phyloP scores from a whole-genome alignment of 2,888 invertebrate species.

The Cryptocheilus praepositus region DNA sequence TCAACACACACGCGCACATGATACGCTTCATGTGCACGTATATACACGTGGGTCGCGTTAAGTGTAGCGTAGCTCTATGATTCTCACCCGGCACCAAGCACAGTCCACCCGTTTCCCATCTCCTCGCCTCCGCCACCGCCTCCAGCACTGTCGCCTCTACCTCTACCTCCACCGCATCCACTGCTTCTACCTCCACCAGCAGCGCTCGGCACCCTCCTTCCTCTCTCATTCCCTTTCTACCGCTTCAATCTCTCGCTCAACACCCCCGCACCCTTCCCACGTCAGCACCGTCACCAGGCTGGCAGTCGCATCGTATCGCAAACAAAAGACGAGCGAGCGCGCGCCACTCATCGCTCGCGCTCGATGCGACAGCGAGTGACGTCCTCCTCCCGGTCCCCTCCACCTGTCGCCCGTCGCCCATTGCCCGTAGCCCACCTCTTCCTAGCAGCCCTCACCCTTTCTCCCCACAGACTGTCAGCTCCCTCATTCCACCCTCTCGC shows the following conservation, averaged over 20 bases:
- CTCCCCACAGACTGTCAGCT: slow-evolving; percentile 29
- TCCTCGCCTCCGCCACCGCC: neutral
- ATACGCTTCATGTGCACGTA: slow-evolving; percentile 16
- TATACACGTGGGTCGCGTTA: slow-evolving; percentile 62
- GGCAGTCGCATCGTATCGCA: slow-evolving; percentile 71
- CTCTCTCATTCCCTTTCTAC: slow-evolving; percentile 34
- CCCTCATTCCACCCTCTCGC: slow-evolving; percentile 5
- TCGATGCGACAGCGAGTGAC: slow-evolving; percentile 73
- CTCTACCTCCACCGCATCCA: too few relatives aligned
- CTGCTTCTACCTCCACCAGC: slow-evolving; percentile 30
- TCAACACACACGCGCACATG: neutral
- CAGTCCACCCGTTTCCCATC: slow-evolving; percentile 33
- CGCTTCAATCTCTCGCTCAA: slow-evolving; percentile 29
- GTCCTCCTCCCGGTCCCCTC: slow-evolving; percentile 48
- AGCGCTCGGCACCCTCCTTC: neutral
- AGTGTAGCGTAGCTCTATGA: slow-evolving; percentile 66
- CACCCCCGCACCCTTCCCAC: slow-evolving; percentile 38
- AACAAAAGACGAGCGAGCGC: slow-evolving; percentile 73
- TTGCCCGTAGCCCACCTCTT: neutral
- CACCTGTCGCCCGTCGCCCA: neutral
- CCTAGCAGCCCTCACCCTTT: slow-evolving; percentile 13
- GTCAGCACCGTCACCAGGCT: slow-evolving; percentile 55
- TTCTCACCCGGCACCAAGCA: slow-evolving; percentile 60
- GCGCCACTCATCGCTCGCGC: slow-evolving; percentile 71
- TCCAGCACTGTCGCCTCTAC: slow-evolving; percentile 1